phyloP scores from a whole-genome alignment of 1,140 invertebrate genomes.

The Caenorhabditis inopinata region DNA sequence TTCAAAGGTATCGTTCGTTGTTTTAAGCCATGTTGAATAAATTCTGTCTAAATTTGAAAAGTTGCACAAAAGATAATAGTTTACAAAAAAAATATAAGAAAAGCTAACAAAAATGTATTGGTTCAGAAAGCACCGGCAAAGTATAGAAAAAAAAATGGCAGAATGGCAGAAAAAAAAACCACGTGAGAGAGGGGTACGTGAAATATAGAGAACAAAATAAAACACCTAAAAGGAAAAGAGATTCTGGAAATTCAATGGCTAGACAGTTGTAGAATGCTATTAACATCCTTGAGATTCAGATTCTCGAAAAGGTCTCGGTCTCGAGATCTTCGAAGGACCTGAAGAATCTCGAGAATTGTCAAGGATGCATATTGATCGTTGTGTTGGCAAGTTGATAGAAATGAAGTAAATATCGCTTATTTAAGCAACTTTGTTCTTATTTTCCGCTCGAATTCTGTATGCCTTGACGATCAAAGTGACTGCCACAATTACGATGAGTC shows the following conservation, averaged over 20 bases:
- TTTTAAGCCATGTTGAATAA: too few relatives aligned
- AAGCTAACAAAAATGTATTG: neutral
- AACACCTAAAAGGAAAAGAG: neutral
- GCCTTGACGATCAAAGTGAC: constrained; percentile 62
- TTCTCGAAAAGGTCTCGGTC: too few relatives aligned
- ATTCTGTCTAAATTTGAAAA: too few relatives aligned
- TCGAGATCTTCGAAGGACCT: too few relatives aligned
- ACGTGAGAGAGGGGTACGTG: constrained; percentile 16
- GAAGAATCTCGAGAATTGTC: too few relatives aligned
- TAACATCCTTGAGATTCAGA: too few relatives aligned
- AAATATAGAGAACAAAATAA: neutral
- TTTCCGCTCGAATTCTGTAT: constrained; percentile 53
- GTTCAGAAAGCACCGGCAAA: constrained; percentile 18
- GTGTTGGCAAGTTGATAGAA: too few relatives aligned
- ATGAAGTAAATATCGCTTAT: neutral
- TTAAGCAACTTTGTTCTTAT: constrained; percentile 45
- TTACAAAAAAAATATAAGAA: neutral
- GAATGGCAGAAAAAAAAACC: constrained; percentile 7
- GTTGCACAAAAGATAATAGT: too few relatives aligned
- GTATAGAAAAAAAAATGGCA: neutral
- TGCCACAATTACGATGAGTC: constrained; percentile 62
- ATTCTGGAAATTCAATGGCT: constrained; percentile 25
- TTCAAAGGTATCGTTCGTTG: too few relatives aligned
- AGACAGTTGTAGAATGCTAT: too few relatives aligned
- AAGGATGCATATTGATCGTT: too few relatives aligned